Evolutionary conservation across 1,140 invertebrate genomes (phyloP).

Genomic region (Lanistes nyassanus): DNA sequence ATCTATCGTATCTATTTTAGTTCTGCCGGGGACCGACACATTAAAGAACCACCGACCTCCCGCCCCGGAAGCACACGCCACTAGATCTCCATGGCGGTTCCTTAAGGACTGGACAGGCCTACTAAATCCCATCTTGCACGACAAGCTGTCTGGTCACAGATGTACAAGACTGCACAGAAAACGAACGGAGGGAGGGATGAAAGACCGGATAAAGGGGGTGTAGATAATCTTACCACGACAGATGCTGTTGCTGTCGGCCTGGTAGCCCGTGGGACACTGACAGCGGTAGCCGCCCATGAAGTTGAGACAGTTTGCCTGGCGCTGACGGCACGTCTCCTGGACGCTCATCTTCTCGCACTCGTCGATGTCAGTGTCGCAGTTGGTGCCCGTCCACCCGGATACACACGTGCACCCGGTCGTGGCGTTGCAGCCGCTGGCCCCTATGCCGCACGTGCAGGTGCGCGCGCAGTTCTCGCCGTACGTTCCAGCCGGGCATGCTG

Average conservation of each 20-base stretch:
- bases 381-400: slow-evolving; percentile 12
- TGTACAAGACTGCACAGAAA: too few relatives aligned
- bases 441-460: slow-evolving; percentile 11
- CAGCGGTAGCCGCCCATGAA: slow-evolving; percentile 11
- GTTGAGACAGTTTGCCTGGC: slow-evolving; percentile 3
- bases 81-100: too few relatives aligned
- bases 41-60: too few relatives aligned
- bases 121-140: too few relatives aligned
- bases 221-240: slow-evolving; percentile 15
- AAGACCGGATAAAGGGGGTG: neutral
- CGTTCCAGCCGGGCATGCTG: slow-evolving; percentile 7
- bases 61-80: too few relatives aligned
- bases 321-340: neutral
- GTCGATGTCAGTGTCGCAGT: slow-evolving; percentile 17
- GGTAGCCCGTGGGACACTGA: slow-evolving; percentile 19
- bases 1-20: too few relatives aligned
- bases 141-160: too few relatives aligned
- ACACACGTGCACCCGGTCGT: slow-evolving; percentile 19
- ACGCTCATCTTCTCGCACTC: neutral
- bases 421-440: neutral
- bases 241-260: neutral
- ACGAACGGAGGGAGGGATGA: neutral
- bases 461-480: slow-evolving; percentile 1
- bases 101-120: too few relatives aligned
- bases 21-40: too few relatives aligned